phyloP scores from a whole-genome alignment of 2,888 invertebrate genomes.

The Drosophila falleni region DNA sequence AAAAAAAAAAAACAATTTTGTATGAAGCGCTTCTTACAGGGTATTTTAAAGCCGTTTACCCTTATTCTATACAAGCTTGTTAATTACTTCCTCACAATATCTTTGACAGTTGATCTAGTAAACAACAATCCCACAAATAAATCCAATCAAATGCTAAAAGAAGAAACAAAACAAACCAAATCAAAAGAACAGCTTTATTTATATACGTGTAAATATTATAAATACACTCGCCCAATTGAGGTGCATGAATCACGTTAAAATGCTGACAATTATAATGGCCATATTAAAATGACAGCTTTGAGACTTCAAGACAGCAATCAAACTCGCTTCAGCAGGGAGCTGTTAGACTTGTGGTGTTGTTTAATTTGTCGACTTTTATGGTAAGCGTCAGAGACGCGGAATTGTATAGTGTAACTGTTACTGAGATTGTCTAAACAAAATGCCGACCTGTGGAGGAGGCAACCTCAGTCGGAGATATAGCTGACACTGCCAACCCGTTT shows the following conservation, averaged over 20 bases:
- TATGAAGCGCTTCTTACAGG: constrained; percentile 2
- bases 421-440: constrained; percentile 34
- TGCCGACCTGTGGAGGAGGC: constrained; percentile 63
- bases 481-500: constrained; percentile 46
- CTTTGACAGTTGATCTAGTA: constrained; percentile 27
- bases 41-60: constrained; percentile 3
- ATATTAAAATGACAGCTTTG: constrained; percentile 37
- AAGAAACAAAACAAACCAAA: constrained; percentile 22
- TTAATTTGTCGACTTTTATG: constrained; percentile 60
- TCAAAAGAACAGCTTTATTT: constrained; percentile 27
- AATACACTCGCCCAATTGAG: constrained; percentile 25
- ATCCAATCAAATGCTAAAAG: constrained; percentile 15
- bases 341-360: constrained; percentile 42
- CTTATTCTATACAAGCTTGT: neutral
- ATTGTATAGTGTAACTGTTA: constrained; percentile 45
- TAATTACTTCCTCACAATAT: constrained; percentile 36
- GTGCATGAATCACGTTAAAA: constrained; percentile 46
- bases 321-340: constrained; percentile 25
- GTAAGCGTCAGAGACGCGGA: constrained; percentile 61
- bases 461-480: constrained; percentile 37
- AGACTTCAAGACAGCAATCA: constrained; percentile 25
- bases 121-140: constrained; percentile 40
- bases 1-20: too few species aligned
- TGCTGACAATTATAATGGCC: constrained; percentile 42
- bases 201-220: neutral